Evolutionary conservation across 2,888 invertebrate species (phyloP).

Genomic region (Xanthia togata): DNA sequence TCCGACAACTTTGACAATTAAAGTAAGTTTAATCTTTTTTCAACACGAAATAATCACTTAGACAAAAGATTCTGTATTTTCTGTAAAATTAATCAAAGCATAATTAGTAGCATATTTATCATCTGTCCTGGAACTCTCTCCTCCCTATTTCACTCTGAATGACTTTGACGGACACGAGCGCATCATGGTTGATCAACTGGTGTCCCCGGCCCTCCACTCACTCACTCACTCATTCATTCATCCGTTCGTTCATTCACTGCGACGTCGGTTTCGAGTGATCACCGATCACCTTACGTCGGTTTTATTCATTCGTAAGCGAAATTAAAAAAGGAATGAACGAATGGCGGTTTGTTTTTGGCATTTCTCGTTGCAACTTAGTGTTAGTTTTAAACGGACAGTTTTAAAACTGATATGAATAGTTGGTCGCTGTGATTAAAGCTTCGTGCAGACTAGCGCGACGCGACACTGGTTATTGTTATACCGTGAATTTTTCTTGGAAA

Average conservation of each 20-base stretch:
- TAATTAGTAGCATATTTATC: not conserved
- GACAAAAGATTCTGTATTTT: too few species aligned
- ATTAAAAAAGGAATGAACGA: conserved; percentile 73
- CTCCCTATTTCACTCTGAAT: conserved; percentile 72
- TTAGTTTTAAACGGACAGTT: conserved; percentile 56
- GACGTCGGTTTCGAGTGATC: conserved; percentile 87
- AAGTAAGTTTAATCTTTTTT: not conserved
- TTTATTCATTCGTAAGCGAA: conserved; percentile 73
- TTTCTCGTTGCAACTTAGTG: conserved; percentile 59
- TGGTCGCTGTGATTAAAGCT: too few species aligned
- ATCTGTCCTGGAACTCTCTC: conserved; percentile 68
- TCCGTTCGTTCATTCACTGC: conserved; percentile 78
- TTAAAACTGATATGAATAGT: too few species aligned
- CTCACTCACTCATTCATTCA: conserved; percentile 83
- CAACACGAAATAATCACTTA: too few species aligned
- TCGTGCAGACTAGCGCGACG: too few species aligned
- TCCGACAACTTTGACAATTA: not conserved
- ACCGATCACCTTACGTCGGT: conserved; percentile 84
- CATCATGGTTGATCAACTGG: conserved; percentile 89
- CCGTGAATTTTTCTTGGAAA: too few species aligned
- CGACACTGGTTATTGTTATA: too few species aligned
- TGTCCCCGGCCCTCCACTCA: conserved; percentile 82
- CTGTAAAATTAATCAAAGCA: not conserved
- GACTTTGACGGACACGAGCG: conserved; percentile 86
- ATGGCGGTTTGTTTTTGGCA: conserved; percentile 56